These are phyloP conservation scores for Allobates femoralis DNA, from an alignment of 2,797 vertebrate genomes.

Conservation along the genomic window DNA sequence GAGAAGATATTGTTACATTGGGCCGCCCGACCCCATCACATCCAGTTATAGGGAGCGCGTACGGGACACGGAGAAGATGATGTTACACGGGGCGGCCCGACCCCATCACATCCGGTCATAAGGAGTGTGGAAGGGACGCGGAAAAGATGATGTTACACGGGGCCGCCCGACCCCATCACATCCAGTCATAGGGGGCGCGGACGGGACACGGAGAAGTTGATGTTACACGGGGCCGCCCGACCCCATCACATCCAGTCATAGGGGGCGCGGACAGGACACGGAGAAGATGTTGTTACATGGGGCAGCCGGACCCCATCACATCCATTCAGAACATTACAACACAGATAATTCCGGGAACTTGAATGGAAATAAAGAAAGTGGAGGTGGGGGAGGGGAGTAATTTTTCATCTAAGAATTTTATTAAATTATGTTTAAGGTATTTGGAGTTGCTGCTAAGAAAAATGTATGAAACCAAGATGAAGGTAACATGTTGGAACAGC, in stretches of 20 bases:
- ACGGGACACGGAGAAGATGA: background rate
- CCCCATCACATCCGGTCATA: background rate
- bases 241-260: background rate
- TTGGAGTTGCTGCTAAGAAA: background rate
- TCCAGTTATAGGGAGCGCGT: too few species aligned
- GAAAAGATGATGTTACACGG: background rate
- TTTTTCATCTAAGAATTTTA: background rate
- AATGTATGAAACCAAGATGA: background rate
- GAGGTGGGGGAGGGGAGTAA: background rate
- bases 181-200: too few species aligned
- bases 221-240: background rate
- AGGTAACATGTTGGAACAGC: background rate
- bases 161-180: background rate
- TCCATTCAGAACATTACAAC: background rate
- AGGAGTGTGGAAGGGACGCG: too few species aligned
- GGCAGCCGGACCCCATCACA: background rate
- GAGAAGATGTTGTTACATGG: too few species aligned
- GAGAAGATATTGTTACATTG: background rate
- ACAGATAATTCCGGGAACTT: background rate
- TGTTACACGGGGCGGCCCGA: background rate
- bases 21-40: background rate
- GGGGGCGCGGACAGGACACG: background rate
- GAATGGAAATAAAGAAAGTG: background rate
- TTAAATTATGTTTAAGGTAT: background rate
- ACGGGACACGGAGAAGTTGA: too few species aligned